Evolutionary conservation across 2,113 vertebrate genomes (phyloP).

Genomic region (Vidua chalybeata): DNA sequence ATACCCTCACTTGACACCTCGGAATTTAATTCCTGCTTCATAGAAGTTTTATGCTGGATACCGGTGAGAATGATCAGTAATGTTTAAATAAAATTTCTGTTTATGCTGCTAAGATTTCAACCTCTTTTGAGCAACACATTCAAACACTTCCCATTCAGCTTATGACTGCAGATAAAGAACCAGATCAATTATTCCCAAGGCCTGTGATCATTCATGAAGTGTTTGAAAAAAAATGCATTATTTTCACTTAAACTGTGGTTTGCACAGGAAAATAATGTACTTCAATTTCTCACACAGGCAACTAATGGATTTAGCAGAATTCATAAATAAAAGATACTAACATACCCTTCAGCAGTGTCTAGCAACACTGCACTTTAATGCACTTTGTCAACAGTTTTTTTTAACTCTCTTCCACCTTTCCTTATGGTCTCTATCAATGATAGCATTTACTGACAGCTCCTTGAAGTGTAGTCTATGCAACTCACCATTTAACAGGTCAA

Average conservation of each 20-base stretch:
- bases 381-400: slow-evolving; percentile 25
- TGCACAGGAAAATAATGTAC: slow-evolving; percentile 21
- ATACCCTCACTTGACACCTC: neutral
- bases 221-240: neutral
- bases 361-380: slow-evolving; percentile 28
- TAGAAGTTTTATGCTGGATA: neutral
- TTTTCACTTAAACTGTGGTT: slow-evolving; percentile 34
- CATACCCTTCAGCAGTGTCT: neutral
- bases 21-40: slow-evolving; percentile 9
- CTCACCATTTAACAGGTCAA: neutral
- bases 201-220: neutral
- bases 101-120: neutral
- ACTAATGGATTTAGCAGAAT: slow-evolving; percentile 54
- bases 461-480: neutral
- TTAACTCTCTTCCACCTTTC: slow-evolving; percentile 17
- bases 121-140: neutral
- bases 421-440: slow-evolving; percentile 1
- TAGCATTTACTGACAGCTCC: neutral
- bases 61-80: neutral
- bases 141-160: neutral
- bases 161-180: neutral
- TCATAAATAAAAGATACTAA: slow-evolving; percentile 57
- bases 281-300: slow-evolving; percentile 40
- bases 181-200: neutral
- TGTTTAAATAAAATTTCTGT: neutral